Conservation (phyloP, 1,140 invertebrate genomes). For the Apolygus lucorum region DNA sequence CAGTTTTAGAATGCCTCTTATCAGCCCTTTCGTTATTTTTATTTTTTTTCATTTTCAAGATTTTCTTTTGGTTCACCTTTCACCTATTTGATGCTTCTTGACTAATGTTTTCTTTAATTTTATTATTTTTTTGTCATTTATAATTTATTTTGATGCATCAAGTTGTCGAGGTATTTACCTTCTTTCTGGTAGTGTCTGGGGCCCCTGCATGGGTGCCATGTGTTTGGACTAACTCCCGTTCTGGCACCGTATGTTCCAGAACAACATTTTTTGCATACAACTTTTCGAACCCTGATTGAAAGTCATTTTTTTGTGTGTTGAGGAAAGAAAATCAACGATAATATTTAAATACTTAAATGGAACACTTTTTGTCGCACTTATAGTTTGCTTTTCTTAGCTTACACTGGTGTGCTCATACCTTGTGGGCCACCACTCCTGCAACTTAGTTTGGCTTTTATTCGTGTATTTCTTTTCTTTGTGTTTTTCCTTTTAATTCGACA, state of each 20-base stretch:
- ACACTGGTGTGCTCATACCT: slow-evolving; percentile 1
- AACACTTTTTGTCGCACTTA: slow-evolving; percentile 12
- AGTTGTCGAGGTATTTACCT: slow-evolving; percentile 2
- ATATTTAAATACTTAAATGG: background rate
- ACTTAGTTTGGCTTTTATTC: slow-evolving; percentile 11
- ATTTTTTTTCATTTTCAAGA: background rate
- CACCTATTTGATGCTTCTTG: background rate
- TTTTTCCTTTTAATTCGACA: background rate
- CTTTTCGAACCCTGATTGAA: background rate
- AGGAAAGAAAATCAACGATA: background rate
- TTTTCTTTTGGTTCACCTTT: background rate
- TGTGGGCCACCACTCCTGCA: background rate
- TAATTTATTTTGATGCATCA: background rate
- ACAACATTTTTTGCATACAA: background rate
- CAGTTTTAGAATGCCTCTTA: background rate
- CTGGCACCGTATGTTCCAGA: background rate
- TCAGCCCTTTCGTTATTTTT: background rate
- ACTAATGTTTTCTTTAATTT: background rate
- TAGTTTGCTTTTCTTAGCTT: slow-evolving; percentile 15
- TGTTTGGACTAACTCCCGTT: slow-evolving; percentile 9
- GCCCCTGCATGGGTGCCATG: slow-evolving; percentile 9
- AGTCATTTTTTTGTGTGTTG: background rate
- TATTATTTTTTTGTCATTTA: no score
- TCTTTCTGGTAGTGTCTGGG: background rate
- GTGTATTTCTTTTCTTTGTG: slow-evolving; percentile 7